Base-by-base conservation (phyloP, 2,888 invertebrate species). In the Melanchra persicariae region DNA sequence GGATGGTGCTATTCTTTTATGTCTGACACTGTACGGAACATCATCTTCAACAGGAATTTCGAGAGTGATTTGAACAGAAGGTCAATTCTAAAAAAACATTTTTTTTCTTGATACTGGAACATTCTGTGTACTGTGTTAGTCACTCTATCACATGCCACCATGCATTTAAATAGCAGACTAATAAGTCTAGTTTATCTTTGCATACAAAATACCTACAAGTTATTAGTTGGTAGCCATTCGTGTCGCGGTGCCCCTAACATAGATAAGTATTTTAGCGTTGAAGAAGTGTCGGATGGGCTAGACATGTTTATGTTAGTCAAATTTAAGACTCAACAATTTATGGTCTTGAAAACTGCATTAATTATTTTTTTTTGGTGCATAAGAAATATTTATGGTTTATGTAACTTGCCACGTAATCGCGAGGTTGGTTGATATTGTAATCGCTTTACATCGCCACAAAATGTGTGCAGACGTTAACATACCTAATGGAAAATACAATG, bases 281-380 rank as follows among this genome's bases (percentile, higher is more conserved):
- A 77, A 79, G 60, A 52, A 72, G 24, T 66, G 59, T 77, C 81
- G 71, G 82, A 80, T 52, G 68, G 40, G 10, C 40, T 30, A 43
- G 79, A 69, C 79, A 72, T 72, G 62, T 80, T 81, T 80, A 80
- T 77, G 81, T 60, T 63, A 57, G 58, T 77, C 59, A 73, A 81
- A 72, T 77, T 72, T 77, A 59, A 72, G 52, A 58, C 60, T 19
- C 45, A 22, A 47, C 43, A 59, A 81, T 81, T 63, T 76, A 76
- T 66, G 52, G 61, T 40, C 45, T 22, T 61, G 69, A 51, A 77
- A 69, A 70, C 43, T 66, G 70, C 68, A 77, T 77, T 49, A 49
- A 54, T 79, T 55, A 8, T 40, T 17, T 59, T 60, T 74, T 75
- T 74, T 77, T 52, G 30, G n/a, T 40, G 19, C 34, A 47, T 45